A percentile compares a stretch with the other conserved stretches of the same genome.
Evolutionary conservation across 2,888 invertebrate species (phyloP).

Genomic region (Coelinius sp.): DNA sequence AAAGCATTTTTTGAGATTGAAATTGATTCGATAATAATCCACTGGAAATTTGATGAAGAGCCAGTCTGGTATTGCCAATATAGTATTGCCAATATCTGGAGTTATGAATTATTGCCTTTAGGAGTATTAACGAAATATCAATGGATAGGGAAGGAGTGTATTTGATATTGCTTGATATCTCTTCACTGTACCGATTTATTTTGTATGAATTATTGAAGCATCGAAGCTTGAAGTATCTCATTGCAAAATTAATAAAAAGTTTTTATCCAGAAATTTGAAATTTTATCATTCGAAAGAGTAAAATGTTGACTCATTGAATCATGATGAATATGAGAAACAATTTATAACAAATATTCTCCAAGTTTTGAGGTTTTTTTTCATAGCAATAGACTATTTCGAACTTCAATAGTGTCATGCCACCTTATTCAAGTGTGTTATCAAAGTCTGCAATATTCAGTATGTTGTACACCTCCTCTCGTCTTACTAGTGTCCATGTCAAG

Average conservation of each 20-base stretch:
- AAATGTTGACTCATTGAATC: too few species aligned
- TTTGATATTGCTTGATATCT: slow-evolving; percentile 19
- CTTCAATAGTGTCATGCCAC: slow-evolving; percentile 44
- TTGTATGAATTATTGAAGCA: slow-evolving; percentile 2
- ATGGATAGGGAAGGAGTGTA: neutral
- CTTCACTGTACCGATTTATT: neutral
- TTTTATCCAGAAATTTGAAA: too few species aligned
- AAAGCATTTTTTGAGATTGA: too few species aligned
- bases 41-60: neutral
- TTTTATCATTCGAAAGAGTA: too few species aligned
- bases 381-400: slow-evolving; percentile 55
- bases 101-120: slow-evolving; percentile 25
- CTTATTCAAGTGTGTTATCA: slow-evolving; percentile 58
- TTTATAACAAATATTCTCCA: too few species aligned
- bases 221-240: neutral
- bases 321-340: too few species aligned
- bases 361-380: neutral
- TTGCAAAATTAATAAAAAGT: slow-evolving; percentile 3
- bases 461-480: slow-evolving; percentile 31
- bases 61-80: neutral
- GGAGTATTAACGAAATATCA: slow-evolving; percentile 9
- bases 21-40: neutral
- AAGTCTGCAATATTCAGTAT: slow-evolving; percentile 58
- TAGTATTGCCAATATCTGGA: slow-evolving; percentile 23
- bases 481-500: slow-evolving; percentile 46